A percentile compares a stretch with the other conserved stretches of the same genome.
Evolutionary conservation across 2,113 vertebrate genomes (phyloP).

Genomic region (Gracilinanus agilis): DNA sequence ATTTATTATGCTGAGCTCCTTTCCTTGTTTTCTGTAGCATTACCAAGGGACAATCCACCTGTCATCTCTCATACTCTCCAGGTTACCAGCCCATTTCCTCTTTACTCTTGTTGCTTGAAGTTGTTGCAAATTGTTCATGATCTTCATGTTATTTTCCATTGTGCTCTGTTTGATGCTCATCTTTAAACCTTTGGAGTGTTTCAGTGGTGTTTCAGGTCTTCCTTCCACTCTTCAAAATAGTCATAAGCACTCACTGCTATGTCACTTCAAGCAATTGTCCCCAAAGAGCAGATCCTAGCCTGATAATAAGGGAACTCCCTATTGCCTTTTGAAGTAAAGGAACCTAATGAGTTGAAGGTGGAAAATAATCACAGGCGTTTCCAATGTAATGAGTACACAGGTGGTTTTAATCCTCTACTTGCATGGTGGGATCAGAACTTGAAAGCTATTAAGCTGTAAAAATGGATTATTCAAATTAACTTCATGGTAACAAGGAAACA

Average conservation of each 20-base stretch:
- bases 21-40: no score
- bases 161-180: no score
- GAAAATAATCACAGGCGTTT: slow-evolving; percentile 5
- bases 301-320: background rate
- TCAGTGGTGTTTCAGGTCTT: no score
- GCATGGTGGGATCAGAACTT: slow-evolving; percentile 55
- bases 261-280: background rate
- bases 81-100: no score
- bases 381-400: background rate
- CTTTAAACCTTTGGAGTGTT: no score
- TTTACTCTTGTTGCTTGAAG: no score
- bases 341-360: background rate
- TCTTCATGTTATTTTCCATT: no score
- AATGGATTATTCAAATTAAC: background rate
- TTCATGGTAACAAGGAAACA: slow-evolving; percentile 59
- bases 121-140: no score
- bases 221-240: background rate
- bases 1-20: no score
- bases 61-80: no score
- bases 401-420: slow-evolving; percentile 33
- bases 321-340: background rate
- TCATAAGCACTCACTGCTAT: background rate
- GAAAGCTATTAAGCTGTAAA: background rate
- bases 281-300: background rate
- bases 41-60: no score